A percentile compares a stretch with the other conserved stretches of the same genome.
Evolutionary conservation across 2,797 vertebrate genomes (phyloP).

Genomic region (Anniella stebbinsi): DNA sequence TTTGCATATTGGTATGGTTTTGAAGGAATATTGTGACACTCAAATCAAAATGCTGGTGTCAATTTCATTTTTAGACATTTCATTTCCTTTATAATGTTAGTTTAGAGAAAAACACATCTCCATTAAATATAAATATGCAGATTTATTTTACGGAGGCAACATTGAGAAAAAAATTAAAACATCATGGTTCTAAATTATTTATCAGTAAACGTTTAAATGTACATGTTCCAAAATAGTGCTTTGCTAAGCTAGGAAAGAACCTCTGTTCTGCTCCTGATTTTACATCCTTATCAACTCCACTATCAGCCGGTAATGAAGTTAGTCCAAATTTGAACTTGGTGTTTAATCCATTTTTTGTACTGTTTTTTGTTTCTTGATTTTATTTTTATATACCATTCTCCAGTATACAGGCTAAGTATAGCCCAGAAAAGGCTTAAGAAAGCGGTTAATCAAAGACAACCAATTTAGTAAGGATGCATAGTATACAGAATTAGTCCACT

Average conservation of each 20-base stretch:
- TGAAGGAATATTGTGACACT: conserved; percentile 27
- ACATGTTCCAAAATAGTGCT: background rate
- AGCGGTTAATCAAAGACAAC: conserved; percentile 1
- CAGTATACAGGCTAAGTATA: background rate
- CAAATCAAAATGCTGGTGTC: conserved; percentile 17
- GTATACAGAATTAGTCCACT: conserved; percentile 28
- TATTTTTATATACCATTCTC: background rate
- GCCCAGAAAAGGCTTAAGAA: background rate
- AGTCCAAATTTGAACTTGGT: conserved; percentile 35
- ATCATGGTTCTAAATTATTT: conserved; percentile 38
- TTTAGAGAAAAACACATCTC: background rate
- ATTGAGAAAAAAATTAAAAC: conserved; percentile 44
- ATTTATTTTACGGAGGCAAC: conserved; percentile 43
- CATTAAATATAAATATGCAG: conserved; percentile 31
- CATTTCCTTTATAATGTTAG: conserved; percentile 24
- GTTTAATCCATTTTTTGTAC: conserved; percentile 8
- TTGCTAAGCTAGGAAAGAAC: conserved; percentile 45
- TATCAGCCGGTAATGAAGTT: conserved; percentile 10
- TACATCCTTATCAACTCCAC: conserved; percentile 28
- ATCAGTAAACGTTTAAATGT: conserved; percentile 23
- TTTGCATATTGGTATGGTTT: conserved; percentile 25
- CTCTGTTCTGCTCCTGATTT: conserved; percentile 46
- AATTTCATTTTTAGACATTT: background rate
- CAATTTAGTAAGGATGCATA: background rate
- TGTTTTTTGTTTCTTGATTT: background rate